These are phyloP conservation scores for Tuberolachnus salignus DNA, from an alignment of 2,888 invertebrate species.

Conservation along the genomic window DNA sequence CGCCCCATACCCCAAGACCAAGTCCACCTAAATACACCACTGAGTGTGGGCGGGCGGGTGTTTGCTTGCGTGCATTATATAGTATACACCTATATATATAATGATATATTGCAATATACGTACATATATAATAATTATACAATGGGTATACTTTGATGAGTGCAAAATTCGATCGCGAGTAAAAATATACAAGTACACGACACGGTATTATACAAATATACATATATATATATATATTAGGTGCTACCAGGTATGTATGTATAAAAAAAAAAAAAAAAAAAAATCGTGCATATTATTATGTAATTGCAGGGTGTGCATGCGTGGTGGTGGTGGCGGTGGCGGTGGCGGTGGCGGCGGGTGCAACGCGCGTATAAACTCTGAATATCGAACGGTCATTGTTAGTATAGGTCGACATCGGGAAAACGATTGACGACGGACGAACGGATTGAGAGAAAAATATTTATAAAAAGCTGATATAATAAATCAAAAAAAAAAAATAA, in stretches of 20 bases:
- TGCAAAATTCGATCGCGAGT: not conserved
- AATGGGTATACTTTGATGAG: too few relatives aligned
- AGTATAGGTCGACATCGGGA: not conserved
- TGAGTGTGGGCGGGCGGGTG: too few relatives aligned
- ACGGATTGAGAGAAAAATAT: constrained; percentile 5
- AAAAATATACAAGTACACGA: too few relatives aligned
- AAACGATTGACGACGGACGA: constrained; percentile 4
- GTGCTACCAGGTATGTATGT: constrained; percentile 30
- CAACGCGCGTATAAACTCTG: constrained; percentile 4
- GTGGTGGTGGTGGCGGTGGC: not conserved
- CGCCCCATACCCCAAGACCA: too few relatives aligned
- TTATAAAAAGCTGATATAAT: constrained; percentile 38
- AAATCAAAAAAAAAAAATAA: too few relatives aligned
- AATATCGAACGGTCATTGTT: constrained; percentile 5
- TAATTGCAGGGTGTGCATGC: constrained; percentile 24
- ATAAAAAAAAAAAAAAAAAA: not conserved
- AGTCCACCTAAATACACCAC: too few relatives aligned
- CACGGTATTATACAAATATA: too few relatives aligned
- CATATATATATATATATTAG: not conserved
- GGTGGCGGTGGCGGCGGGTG: not conserved
- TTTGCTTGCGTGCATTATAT: too few relatives aligned
- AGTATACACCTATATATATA: too few relatives aligned
- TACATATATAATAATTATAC: too few relatives aligned
- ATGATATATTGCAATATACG: too few relatives aligned
- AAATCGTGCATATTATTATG: constrained; percentile 24